Evolutionary conservation across 2,888 invertebrate species (phyloP), one percentile per base, ranked within the genome.

Genomic region (Chalcis sispes): DNA sequence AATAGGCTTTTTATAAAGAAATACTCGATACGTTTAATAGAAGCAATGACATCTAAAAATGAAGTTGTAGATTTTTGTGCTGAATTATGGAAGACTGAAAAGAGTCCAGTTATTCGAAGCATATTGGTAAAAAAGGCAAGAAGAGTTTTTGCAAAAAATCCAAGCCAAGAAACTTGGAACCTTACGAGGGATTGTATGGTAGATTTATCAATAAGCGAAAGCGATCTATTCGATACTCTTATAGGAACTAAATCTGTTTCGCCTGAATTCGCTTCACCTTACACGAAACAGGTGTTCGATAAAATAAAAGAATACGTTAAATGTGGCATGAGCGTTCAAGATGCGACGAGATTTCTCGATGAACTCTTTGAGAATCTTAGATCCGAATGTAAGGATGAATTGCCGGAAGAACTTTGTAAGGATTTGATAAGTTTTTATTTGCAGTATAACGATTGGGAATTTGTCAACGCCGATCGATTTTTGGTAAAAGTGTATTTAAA

Each of bases 11-110:
- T 72, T n/a, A 40, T 85, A 0, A 85, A 80, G 13, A 88, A 87
- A 66, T 86, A 87, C 32, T 85, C 84, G 0, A 81, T 88, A 15
- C 82, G 87, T 25, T 2, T 88, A 5, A 78, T 86, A 50, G 79
- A 73, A 32, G 59, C 79, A 1, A 77, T 84, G 1, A 81, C 82
- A 0, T 46, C 83, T 1, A 65, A 77, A 0, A 62, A 79, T 0
- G 77, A 83, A 1, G 59, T 82, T 0, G 27, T 72, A 0, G 8
- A 42, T 0, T 82, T 85, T 10, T 73, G 83, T 0, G 15, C 40
- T 0, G 36, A 72, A 1, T 62, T 80, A 0, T 84, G 84, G 86
- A 64, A 50, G 0, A 71, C 15, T 1, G 81, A 85, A 2, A 67
- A 62, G 0, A 82, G 87, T 54, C 25, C 75, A 29, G 83, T 85